Percentiles rank a stretch among this genome's conserved stretches.
Evolutionary conservation across 2,113 vertebrate species (phyloP).

Genomic region (Callospermophilus lateralis): DNA sequence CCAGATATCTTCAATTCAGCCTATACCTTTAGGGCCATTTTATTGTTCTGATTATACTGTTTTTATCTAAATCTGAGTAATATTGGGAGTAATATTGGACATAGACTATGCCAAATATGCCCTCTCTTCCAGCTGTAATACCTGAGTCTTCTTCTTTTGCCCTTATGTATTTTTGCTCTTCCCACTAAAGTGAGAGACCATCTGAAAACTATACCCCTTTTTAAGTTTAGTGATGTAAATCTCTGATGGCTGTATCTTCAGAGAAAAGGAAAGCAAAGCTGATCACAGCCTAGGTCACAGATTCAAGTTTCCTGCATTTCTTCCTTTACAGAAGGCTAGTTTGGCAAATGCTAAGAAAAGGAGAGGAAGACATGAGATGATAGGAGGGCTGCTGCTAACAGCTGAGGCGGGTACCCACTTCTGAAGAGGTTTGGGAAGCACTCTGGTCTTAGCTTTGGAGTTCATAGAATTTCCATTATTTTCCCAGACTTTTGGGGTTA

Average conservation of each 20-base stretch:
- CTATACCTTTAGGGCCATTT: neutral
- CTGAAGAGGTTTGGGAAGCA: neutral
- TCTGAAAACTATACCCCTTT: constrained; percentile 29
- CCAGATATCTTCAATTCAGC: neutral
- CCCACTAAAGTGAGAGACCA: neutral
- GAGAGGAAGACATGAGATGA: neutral
- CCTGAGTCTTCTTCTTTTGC: neutral
- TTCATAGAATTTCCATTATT: constrained; percentile 58
- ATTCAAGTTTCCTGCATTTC: neutral
- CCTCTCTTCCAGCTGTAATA: neutral
- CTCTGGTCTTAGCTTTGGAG: constrained; percentile 24
- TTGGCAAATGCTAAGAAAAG: neutral
- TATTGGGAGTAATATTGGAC: neutral
- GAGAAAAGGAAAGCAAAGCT: constrained; percentile 20
- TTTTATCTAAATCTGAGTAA: neutral
- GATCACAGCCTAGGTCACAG: neutral
- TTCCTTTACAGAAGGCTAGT: neutral
- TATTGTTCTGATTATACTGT: neutral
- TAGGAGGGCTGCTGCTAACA: neutral
- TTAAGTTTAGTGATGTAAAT: constrained; percentile 39
- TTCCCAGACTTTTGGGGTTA: constrained; percentile 34
- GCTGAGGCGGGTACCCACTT: neutral
- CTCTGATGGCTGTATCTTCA: neutral
- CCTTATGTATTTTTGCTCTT: constrained; percentile 27
- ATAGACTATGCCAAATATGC: neutral